Conservation (phyloP, 2,888 invertebrate species). For the Mongoloraphidia duomilia region DNA sequence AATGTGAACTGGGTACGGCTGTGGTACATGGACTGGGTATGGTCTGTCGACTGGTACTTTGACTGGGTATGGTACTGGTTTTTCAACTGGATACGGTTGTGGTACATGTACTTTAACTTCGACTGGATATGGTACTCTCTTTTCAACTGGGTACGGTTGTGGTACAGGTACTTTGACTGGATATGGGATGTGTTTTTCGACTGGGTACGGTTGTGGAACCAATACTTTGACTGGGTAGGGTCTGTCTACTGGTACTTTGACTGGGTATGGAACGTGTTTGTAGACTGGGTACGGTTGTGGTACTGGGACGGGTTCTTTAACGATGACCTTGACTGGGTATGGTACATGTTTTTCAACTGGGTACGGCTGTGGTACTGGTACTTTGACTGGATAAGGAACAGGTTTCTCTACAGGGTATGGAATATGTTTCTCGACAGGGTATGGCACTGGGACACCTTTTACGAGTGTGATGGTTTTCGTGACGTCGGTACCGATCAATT, state of each 20-base stretch:
- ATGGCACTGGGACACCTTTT: conserved; percentile 49
- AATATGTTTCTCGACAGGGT: conserved; percentile 47
- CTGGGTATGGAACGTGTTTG: conserved; percentile 57
- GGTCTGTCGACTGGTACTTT: conserved; percentile 56
- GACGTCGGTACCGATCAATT: conserved; percentile 34
- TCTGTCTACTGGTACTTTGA: conserved; percentile 55
- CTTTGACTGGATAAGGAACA: conserved; percentile 51
- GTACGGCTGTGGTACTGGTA: conserved; percentile 53
- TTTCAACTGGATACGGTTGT: conserved; percentile 57
- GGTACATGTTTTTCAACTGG: conserved; percentile 41
- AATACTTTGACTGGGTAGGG: conserved; percentile 66
- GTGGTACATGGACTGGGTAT: conserved; percentile 50
- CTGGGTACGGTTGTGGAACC: conserved; percentile 68
- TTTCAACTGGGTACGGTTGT: conserved; percentile 64
- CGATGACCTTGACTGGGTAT: conserved; percentile 50
- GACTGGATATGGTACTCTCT: conserved; percentile 56
- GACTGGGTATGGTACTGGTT: conserved; percentile 48
- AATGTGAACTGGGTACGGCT: conserved; percentile 41
- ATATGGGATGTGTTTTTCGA: conserved; percentile 58
- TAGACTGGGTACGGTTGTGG: conserved; percentile 66
- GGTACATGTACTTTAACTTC: conserved; percentile 61
- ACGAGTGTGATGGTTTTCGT: conserved; percentile 50
- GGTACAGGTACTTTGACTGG: conserved; percentile 65
- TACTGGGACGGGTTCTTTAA: conserved; percentile 65
- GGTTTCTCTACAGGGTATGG: conserved; percentile 48